Evolutionary conservation across 2,888 invertebrate species (phyloP).

Genomic region (Eupithecia insigniata): DNA sequence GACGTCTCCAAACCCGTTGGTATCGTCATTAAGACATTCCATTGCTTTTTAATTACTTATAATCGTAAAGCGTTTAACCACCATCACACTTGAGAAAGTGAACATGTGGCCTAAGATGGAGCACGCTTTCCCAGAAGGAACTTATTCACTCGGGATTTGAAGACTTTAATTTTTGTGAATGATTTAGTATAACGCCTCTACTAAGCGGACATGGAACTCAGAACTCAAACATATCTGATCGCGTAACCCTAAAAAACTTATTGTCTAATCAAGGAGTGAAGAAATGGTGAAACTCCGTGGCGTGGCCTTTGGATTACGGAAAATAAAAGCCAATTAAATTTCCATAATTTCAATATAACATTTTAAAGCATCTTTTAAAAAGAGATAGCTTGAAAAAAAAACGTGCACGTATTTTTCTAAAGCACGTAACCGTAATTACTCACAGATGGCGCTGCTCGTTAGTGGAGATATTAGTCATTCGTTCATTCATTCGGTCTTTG

Average conservation of each 20-base stretch:
- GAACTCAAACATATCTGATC: background rate
- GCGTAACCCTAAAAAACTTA: background rate
- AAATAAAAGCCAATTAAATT: background rate
- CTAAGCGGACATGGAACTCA: background rate
- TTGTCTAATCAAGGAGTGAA: background rate
- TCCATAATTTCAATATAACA: conserved; percentile 3
- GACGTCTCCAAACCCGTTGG: background rate
- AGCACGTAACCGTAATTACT: conserved; percentile 73
- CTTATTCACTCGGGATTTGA: too few species aligned
- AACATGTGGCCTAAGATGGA: too few species aligned
- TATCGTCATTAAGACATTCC: background rate
- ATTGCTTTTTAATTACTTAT: too few species aligned
- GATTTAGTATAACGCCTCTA: too few species aligned
- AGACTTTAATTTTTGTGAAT: too few species aligned
- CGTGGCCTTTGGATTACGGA: background rate
- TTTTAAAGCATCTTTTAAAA: conserved; percentile 36
- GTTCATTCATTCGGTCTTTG: conserved; percentile 43
- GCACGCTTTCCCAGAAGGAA: too few species aligned
- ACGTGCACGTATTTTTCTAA: conserved; percentile 64
- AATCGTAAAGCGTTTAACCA: too few species aligned
- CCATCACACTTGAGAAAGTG: too few species aligned
- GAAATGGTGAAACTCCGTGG: background rate
- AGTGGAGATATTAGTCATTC: conserved; percentile 58
- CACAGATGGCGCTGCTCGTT: conserved; percentile 75
- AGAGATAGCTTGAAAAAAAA: conserved; percentile 64